Conservation (phyloP, 2,113 vertebrate genomes). For the Hiodon tergisus region DNA sequence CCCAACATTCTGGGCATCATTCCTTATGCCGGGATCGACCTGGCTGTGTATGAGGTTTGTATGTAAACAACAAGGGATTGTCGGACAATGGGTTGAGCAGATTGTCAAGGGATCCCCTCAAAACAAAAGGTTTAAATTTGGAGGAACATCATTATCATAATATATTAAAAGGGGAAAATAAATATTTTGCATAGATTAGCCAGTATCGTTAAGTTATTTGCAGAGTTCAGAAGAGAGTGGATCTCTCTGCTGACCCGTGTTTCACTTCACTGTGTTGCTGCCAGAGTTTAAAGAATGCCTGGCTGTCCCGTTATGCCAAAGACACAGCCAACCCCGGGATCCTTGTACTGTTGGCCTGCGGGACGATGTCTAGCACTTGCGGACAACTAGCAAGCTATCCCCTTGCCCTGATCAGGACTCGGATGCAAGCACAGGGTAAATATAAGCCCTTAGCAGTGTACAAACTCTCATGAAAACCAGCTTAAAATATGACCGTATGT, state of each 20-base stretch:
- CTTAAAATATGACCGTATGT: no score
- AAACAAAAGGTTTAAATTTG: no score
- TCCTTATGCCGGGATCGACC: slow-evolving; percentile 94
- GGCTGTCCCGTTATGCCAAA: slow-evolving; percentile 83
- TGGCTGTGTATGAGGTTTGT: slow-evolving; percentile 91
- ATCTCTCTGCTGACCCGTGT: not conserved
- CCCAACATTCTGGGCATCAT: slow-evolving; percentile 96
- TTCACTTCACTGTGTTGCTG: not conserved
- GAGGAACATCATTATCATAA: no score
- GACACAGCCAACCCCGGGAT: slow-evolving; percentile 88
- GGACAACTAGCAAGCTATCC: slow-evolving; percentile 95
- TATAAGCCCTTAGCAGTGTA: not conserved
- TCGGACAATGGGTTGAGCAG: not conserved
- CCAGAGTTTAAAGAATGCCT: slow-evolving; percentile 85
- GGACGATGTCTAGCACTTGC: slow-evolving; percentile 89
- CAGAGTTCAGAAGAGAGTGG: not conserved
- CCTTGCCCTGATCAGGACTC: slow-evolving; percentile 84
- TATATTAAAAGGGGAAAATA: no score
- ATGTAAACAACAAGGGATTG: not conserved
- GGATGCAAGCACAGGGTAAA: slow-evolving; percentile 97
- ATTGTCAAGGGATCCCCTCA: no score
- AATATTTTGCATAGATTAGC: not conserved
- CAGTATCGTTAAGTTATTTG: not conserved
- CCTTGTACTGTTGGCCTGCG: slow-evolving; percentile 81
- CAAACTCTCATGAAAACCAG: not conserved